Evolutionary conservation across 2,888 invertebrate species (phyloP), one percentile per base, ranked within the genome.

Genomic region (Plusia festucae): DNA sequence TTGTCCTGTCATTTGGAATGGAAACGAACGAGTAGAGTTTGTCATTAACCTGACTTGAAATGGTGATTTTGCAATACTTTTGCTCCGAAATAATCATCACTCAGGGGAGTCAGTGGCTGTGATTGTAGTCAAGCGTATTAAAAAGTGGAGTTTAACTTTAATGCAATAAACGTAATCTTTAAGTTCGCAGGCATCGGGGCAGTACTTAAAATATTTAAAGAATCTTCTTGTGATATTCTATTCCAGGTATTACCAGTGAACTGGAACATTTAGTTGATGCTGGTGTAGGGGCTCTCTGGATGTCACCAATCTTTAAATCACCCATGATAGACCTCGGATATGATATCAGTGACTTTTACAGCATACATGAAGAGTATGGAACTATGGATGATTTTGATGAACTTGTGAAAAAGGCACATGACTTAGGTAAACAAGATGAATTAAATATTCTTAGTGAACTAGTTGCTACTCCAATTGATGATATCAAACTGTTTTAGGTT

Each of bases 261-360:
- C 74, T 96, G 55, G 91, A 95, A 5, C 96, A 97, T 81, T 91
- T 97, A 2, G 91, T 93, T 40, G 96, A 97, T 6, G 87, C 96
- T 15, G 97, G 97, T 0, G 93, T 98, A 0, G 96, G 96, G 0
- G 97, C 96, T 0, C 94, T 97, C 53, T 98, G 98, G 97, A 88
- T 98, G 24, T 98, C 97, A 0, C 98, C 98, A 0, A 97, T 98
- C 68, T 98, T 96, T 86, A 93, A 94, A 62, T 98, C 98, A 0
- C 98, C 98, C 0, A 97, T 97, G 97, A 94, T 96, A 0, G 98
- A 99, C 91, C 97, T 97, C 86, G 98, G 98, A 0, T 98, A 98
- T 81, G 98, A 99, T 85, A 97, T 98, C 78, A 96, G 97, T 27
- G 96, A 98, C 91, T 98, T 97, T 88, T 96, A 92, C 60, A 95